These are phyloP conservation scores for Eueremaeus valkanovi DNA, from an alignment of 2,888 invertebrate genomes.

Conservation along the genomic window DNA sequence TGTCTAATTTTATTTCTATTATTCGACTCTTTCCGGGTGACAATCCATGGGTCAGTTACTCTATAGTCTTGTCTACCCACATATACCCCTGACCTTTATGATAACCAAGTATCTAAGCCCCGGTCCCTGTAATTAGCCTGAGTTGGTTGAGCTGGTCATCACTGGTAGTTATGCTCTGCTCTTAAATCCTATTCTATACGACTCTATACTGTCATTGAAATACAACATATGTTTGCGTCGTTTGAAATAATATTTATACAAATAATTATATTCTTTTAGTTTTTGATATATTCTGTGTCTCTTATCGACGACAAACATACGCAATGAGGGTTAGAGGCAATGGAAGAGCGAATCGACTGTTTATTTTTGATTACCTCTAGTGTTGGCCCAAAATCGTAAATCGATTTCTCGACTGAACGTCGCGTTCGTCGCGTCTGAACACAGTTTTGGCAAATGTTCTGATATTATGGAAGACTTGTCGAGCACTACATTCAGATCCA, in stretches of 20 bases:
- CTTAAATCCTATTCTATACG: too few species aligned
- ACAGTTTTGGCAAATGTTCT: conserved; percentile 67
- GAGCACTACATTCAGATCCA: conserved; percentile 74
- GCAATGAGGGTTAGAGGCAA: neutral
- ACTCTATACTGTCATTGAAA: too few species aligned
- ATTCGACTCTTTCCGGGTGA: too few species aligned
- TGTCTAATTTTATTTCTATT: too few species aligned
- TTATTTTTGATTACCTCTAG: conserved; percentile 45
- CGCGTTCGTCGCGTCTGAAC: conserved; percentile 66
- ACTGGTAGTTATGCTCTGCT: too few species aligned
- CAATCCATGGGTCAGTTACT: too few species aligned
- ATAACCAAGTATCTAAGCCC: too few species aligned
- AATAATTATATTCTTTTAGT: neutral
- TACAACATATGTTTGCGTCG: too few species aligned
- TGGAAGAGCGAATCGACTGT: neutral
- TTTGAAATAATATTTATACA: conserved; percentile 2
- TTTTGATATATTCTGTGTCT: neutral
- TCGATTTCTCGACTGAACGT: conserved; percentile 74
- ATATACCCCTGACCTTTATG: too few species aligned
- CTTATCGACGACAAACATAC: neutral
- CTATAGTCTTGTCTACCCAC: too few species aligned
- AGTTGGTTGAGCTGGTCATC: too few species aligned
- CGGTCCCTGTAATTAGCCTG: too few species aligned
- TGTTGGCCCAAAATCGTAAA: conserved; percentile 62
- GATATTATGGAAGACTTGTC: conserved; percentile 66